These are phyloP conservation scores for Drosophila pandora DNA, from an alignment of 1,140 invertebrate genomes.

Conservation along the genomic window DNA sequence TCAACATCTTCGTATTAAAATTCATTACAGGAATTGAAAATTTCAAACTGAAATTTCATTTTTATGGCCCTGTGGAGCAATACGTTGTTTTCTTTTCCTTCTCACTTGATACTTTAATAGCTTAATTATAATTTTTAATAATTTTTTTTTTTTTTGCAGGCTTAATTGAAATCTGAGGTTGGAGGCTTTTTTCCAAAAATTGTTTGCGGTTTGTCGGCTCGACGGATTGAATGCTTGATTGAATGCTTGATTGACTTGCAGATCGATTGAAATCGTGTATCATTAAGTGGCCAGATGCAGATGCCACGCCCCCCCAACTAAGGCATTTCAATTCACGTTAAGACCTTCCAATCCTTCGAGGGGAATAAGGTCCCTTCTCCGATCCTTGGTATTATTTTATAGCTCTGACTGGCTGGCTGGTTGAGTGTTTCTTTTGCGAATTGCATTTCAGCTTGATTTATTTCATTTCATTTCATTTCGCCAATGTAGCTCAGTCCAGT, in stretches of 20 bases:
- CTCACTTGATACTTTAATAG: not conserved
- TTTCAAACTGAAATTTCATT: not conserved
- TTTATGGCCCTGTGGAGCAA: not conserved
- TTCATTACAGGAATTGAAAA: conserved; percentile 21
- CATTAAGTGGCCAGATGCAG: conserved; percentile 62
- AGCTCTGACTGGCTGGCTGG: conserved; percentile 14
- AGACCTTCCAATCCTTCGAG: conserved; percentile 16
- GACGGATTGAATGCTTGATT: conserved; percentile 29
- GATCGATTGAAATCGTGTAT: conserved; percentile 27
- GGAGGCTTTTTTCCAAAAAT: not conserved
- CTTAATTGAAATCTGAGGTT: conserved; percentile 23
- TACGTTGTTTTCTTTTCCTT: not conserved
- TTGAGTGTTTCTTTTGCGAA: conserved; percentile 75
- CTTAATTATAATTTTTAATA: conserved; percentile 37
- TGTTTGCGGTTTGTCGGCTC: conserved; percentile 29
- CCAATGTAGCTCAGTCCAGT: conserved; percentile 49
- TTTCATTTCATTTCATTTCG: conserved; percentile 76
- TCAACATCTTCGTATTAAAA: conserved; percentile 29
- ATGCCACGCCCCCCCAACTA: conserved; percentile 18
- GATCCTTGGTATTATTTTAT: conserved; percentile 68
- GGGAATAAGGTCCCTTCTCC: not conserved
- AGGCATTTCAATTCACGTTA: conserved; percentile 75
- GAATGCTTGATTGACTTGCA: conserved; percentile 34
- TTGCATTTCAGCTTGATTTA: conserved; percentile 82
- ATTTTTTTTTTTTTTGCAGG: not conserved